Percentiles rank a stretch among this genome's conserved stretches.
Evolutionary conservation across 2,113 vertebrate species (phyloP).

Genomic region (cattle (Bos taurus)): ARS-UCD2.0 NC_037346.1:26295001-26295500

Average conservation of each 20-base stretch:
- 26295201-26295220: not conserved
- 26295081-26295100: not conserved
- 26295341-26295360: not conserved
- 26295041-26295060: constrained; percentile 69
- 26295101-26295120: not conserved
- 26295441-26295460: not conserved
- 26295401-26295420: not conserved
- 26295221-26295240: not conserved
- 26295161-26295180: not conserved
- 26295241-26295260: not conserved
- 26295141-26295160: not conserved
- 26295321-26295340: not conserved
- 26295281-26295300: not conserved
- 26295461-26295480: not conserved
- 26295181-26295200: not conserved
- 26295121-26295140: rapidly evolving
- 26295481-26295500: not conserved
- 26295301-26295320: not conserved
- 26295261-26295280: not conserved
- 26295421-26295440: not conserved
- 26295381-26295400: not conserved
- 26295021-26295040: constrained; percentile 33
- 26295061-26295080: not conserved
- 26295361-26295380: not conserved
- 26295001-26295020: not conserved